Evolutionary conservation across 1,140 invertebrate genomes (phyloP).

Genomic region (Ceratosolen fusciceps): DNA sequence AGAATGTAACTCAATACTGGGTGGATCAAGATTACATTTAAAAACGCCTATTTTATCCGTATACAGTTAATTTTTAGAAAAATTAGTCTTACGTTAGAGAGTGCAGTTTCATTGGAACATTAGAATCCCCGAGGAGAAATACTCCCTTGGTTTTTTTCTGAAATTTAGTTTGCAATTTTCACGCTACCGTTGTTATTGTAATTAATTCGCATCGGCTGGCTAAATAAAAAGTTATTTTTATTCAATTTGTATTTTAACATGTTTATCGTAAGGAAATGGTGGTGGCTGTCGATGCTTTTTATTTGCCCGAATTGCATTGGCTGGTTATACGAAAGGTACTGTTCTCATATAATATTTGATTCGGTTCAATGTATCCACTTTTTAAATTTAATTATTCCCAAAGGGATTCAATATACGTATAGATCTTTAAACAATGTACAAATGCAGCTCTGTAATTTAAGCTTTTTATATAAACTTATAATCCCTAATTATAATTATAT

Average conservation of each 20-base stretch:
- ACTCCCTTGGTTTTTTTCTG: too few relatives aligned
- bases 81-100: not conserved
- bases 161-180: too few relatives aligned
- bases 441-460: too few relatives aligned
- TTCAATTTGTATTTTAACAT: not conserved
- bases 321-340: conserved; percentile 40
- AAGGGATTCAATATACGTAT: too few relatives aligned
- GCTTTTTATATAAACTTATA: too few relatives aligned
- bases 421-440: too few relatives aligned
- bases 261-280: not conserved
- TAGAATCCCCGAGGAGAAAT: too few relatives aligned
- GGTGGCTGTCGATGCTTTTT: not conserved
- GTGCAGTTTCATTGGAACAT: too few relatives aligned
- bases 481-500: too few relatives aligned
- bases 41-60: conserved; percentile 51
- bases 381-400: too few relatives aligned
- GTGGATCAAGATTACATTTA: conserved; percentile 49
- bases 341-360: too few relatives aligned
- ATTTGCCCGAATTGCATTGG: conserved; percentile 1
- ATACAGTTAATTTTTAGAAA: not conserved
- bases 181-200: not conserved
- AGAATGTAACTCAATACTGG: conserved; percentile 53
- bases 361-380: too few relatives aligned
- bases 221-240: not conserved
- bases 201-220: not conserved